Percentiles rank a stretch among this genome's conserved stretches.
Evolutionary conservation across 1,140 invertebrate species (phyloP).

Genomic region (Drosophila subpulchrella): DNA sequence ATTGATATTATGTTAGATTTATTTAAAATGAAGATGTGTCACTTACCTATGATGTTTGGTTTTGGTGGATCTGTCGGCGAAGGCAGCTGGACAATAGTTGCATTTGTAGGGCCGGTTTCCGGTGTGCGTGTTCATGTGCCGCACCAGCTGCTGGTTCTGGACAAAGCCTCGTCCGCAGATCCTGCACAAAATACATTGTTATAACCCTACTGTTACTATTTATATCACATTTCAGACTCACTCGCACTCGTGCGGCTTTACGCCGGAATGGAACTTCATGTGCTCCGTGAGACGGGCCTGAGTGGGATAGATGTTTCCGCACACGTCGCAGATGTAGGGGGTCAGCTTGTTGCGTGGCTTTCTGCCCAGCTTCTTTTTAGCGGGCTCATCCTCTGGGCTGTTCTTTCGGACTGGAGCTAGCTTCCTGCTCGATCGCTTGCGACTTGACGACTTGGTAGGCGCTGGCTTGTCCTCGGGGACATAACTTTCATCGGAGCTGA

Average conservation of each 20-base stretch:
- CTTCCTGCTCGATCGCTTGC: slow-evolving; percentile 19
- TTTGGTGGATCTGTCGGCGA: slow-evolving; percentile 87
- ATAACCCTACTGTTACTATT: background rate
- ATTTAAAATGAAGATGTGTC: background rate
- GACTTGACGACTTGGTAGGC: slow-evolving; percentile 3
- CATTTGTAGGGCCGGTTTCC: slow-evolving; percentile 88
- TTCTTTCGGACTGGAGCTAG: background rate
- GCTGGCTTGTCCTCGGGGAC: slow-evolving; percentile 1
- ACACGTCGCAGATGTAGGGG: slow-evolving; percentile 78
- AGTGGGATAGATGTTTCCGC: slow-evolving; percentile 77
- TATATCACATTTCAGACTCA: slow-evolving; percentile 16
- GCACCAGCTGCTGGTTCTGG: slow-evolving; percentile 73
- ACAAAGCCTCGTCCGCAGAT: slow-evolving; percentile 79
- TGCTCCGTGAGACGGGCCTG: slow-evolving; percentile 76
- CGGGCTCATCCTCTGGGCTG: background rate
- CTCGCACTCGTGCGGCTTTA: slow-evolving; percentile 82
- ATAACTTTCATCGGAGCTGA: slow-evolving; percentile 51
- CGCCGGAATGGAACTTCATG: slow-evolving; percentile 76
- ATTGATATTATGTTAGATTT: background rate
- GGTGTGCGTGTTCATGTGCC: slow-evolving; percentile 82
- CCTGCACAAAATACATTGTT: slow-evolving; percentile 21
- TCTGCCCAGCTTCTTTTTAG: slow-evolving; percentile 53
- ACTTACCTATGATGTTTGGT: slow-evolving; percentile 86
- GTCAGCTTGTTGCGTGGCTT: slow-evolving; percentile 54
- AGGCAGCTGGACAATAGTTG: slow-evolving; percentile 88